A percentile compares a stretch with the other conserved stretches of the same genome.
Conservation (phyloP, 1,140 invertebrate species). For the Berghia stephanieae region DNA sequence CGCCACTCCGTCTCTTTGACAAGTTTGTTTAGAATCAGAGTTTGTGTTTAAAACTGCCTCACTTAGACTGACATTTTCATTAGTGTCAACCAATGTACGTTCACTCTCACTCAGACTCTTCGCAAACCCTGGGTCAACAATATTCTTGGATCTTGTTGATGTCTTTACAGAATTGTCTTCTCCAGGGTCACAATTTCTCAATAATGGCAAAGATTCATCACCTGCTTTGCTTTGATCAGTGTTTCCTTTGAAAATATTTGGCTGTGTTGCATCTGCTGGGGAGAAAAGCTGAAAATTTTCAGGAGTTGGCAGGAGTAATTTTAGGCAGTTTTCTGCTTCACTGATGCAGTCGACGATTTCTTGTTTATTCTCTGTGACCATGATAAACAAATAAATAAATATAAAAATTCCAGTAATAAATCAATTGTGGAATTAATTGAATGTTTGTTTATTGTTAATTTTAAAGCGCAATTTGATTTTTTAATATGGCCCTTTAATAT, state of each 20-base stretch:
- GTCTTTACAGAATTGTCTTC: neutral
- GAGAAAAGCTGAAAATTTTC: slow-evolving; percentile 56
- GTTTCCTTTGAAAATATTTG: neutral
- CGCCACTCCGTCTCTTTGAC: neutral
- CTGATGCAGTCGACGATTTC: slow-evolving; percentile 55
- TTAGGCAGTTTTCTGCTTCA: slow-evolving; percentile 66
- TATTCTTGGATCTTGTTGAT: too few relatives aligned
- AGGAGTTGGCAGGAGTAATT: slow-evolving; percentile 63
- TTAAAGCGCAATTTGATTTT: neutral
- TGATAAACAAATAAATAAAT: slow-evolving; percentile 11
- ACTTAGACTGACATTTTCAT: too few relatives aligned
- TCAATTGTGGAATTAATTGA: too few relatives aligned
- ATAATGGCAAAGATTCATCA: neutral
- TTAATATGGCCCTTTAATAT: too few relatives aligned
- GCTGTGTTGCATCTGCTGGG: neutral
- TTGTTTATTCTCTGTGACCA: slow-evolving; percentile 45
- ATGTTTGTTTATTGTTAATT: neutral
- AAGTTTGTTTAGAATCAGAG: neutral
- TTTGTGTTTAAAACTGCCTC: too few relatives aligned
- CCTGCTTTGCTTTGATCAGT: neutral
- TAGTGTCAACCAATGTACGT: too few relatives aligned
- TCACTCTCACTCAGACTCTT: neutral
- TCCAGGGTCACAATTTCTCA: neutral
- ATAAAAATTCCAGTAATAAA: neutral
- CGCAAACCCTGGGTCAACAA: too few relatives aligned